Evolutionary conservation across 1,140 invertebrate species (phyloP), one percentile per base, ranked within the genome.

Genomic region (Orchesella cincta): DNA sequence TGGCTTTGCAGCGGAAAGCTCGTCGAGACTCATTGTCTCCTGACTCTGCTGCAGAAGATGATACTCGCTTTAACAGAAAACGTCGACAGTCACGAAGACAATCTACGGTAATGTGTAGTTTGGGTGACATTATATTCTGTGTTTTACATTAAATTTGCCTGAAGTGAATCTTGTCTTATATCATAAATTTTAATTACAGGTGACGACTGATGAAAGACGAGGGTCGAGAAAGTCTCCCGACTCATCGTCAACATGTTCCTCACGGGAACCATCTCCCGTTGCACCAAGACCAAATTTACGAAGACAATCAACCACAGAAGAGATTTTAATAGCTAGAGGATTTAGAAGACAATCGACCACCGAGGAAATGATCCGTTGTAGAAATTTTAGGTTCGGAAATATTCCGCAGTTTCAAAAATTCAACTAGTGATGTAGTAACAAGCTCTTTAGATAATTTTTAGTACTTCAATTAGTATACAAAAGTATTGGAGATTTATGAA

Each of bases 291-390:
- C 92, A 16, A 89, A 90, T 67, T 93, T 94, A 29, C 87, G 94
- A 79, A 87, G 94, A 80, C 94, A 95, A 86, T 95, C 93, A 12
- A 95, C 94, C 0, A 95, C 94, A 0, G 93, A 95, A 85, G 94
- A 96, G 85, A 96, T 96, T 81, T 86, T 96, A 20, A 95, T 95
- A 81, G 93, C 94, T 0, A 88, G 93, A 52, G 94, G 94, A 34
- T 96, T 96, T 85, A 89, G 94, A 0, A 88, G 94, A 36, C 94
- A 96, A 83, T 94, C 92, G 1, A 95, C 94, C 1, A 95, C 93
- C 0, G 94, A 96, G 83, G 94, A 96, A 84, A 95, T 94, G 91
- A 95, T 95, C 62, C 87, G 94, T 3, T 95, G 94, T 84, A 87
- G 94, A 46, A 96, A 96, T 81, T 85, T 85, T 76, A 82, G 81